phyloP scores from a whole-genome alignment of 2,113 vertebrate genomes.

The Coturnix japonica region DNA sequence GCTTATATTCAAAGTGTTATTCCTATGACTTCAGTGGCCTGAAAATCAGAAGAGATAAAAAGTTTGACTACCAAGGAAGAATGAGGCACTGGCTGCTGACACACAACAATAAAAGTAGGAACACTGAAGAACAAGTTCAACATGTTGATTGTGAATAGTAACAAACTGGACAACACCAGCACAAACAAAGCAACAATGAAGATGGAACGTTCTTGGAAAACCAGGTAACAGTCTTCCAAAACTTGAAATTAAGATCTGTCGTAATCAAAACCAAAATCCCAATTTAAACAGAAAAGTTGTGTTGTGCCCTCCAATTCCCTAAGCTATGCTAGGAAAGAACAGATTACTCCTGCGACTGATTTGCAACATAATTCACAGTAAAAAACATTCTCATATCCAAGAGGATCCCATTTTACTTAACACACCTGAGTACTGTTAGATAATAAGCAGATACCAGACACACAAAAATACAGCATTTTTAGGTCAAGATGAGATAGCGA shows the following conservation, averaged over 20 bases:
- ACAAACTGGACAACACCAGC: not conserved
- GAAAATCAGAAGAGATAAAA: not conserved
- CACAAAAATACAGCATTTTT: not conserved
- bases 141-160: not conserved
- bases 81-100: not conserved
- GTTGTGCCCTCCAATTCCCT: not conserved
- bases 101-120: not conserved
- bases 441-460: not conserved
- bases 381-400: not conserved
- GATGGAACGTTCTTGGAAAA: not conserved
- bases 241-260: not conserved
- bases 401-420: not conserved
- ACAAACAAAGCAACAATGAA: not conserved
- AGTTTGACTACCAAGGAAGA: not conserved
- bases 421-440: not conserved
- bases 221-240: not conserved
- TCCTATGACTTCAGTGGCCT: not conserved
- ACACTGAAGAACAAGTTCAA: not conserved
- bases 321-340: not conserved
- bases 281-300: not conserved
- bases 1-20: not conserved
- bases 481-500: not conserved
- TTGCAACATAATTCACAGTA: not conserved
- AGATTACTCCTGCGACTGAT: rapidly evolving
- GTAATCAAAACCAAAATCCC: rapidly evolving